Base-by-base conservation (phyloP, 1,140 invertebrate species). In the Phocides pigmalion region DNA sequence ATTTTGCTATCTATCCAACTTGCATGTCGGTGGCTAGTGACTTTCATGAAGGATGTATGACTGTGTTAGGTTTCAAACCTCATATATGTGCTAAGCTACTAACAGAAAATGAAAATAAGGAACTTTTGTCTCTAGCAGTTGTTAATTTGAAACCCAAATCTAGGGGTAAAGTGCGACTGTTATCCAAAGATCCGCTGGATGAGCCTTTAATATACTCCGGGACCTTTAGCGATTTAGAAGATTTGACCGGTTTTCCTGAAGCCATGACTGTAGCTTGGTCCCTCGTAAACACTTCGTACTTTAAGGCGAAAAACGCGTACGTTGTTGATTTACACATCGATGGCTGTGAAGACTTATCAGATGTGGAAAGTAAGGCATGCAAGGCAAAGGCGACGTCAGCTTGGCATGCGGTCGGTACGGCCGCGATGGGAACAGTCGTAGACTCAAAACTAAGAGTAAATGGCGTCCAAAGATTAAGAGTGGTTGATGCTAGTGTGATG, bases 171-270 rank as follows among this genome's bases (percentile, higher is more conserved):
- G 70, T 97, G 0, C 79, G 74, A 14, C 74, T 97, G 4, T 74
- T 81, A 9, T 93, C 92, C 4, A 74, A 71, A 0, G 88, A 97
- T 83, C 95, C 95, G 0, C 83, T 91, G 0, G 93, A 94, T 12
- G 85, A 92, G 16, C 95, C 96, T 0, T 79, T 94, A n/a, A 95
- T 98, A 25, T 92, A 94, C 70, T 93, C 96, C 0, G 95, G 95
- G 41, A 96, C 95, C 50, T 93, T 96, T 6, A 83, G 76, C 0
- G 78, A 93, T 28, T 46, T 76, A 0, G 75, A 90, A 0, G 94
- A 95, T 47, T 66, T 93, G 1, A 78, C 91, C 3, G 75, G 68
- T 4, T 84, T 74, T 25, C 83, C 82, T 3, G 54, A 69, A 5
- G 76, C 79, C 4, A 72, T 88, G 19, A 44, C 69, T 8, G 42